Evolutionary conservation across 2,888 invertebrate genomes (phyloP), one percentile per base, ranked within the genome.

Genomic region (Steinernema hermaphroditum): DNA sequence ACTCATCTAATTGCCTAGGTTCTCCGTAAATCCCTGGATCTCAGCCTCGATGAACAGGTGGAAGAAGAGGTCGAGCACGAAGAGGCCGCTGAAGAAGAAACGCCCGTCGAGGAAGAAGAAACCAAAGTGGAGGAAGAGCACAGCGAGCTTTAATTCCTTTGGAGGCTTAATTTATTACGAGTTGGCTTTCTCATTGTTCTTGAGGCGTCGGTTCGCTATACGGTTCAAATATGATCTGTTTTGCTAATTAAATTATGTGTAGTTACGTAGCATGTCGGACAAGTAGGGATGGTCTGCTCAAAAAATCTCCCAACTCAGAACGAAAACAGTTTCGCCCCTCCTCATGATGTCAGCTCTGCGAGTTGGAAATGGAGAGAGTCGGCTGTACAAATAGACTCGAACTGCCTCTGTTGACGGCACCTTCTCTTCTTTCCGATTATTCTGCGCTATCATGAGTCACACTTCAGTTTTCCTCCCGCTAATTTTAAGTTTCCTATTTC

Each of bases 11-110:
- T 4, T 8, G 71, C 12, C n/a, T 37, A 80, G 79, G 75, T 98
- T 91, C 92, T 98, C 91, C 84, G 88, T 73, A 83, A 87, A 50
- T 87, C 88, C 69, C 81, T 89, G 80, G 87, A 88, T 75, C 80
- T 89, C 32, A 82, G 87, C 62, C 74, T 72, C 16, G 84, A 87
- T 44, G 87, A 86, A 68, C 78, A 79, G 73, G 85, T 87, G 24
- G 94, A 93, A 85, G 87, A 88, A 84, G 90, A 90, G 77, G 73
- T 77, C 14, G 81, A 81, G 68, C 74, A 77, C 22, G 77, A 79
- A 16, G 79, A 81, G 46, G 79, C 79, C 0, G 75, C 78, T 14
- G 74, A 72, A 37, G 74, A 77, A 29, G 72, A 71, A n/a, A 71
- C 44, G 24, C 74, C 86, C 82, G 44, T 49, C n/a, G 81, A 86